Evolutionary conservation across 2,113 vertebrate genomes (phyloP), one percentile per base, ranked within the genome.

Genomic region (Tympanuchus pallidicinctus): DNA sequence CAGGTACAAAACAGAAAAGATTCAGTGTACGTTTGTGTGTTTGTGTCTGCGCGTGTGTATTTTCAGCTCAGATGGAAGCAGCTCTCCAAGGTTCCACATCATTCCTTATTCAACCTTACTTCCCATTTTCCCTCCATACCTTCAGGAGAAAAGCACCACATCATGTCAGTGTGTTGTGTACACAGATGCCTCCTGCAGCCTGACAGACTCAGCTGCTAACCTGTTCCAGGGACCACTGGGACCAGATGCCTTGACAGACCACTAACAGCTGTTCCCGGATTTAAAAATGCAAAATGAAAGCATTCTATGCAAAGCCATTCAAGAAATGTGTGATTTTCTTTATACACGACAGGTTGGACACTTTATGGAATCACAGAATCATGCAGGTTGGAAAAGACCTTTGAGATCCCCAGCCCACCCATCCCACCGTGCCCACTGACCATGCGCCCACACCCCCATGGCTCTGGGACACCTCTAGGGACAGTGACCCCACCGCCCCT

Each of bases 21-120:
- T 65, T 11, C n/a, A 12, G 61, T 24, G 40, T 8, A 19, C 10
- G 18, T 7, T 50, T 22, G 8, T 3, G 28, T 16, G 17, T 57
- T 16, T 18, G 48, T 6, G 24, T 19, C 21, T 9, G 8, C 2
- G 27, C 11, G 13, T 57, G 27, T 69, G 57, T 48, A 30, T 67
- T 72, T 73, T 61, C 48, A 80, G 40, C 40, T 73, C 36, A 54
- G 38, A 60, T 69, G 74, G 73, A 97, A 87, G 87, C 77, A 96
- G 82, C 88, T 88, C 34, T 28, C 67, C 88, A 86, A 91, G 89
- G 76, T 94, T 88, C 47, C 45, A 81, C 63, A 66, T 86, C 90
- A 86, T 88, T 96, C 94, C 94, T 96, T 95, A 86, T 93, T 64
- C 94, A 92, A 81, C 22, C 91, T 94, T 83, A 28, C 24, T 92